Evolutionary conservation across 2,888 invertebrate species (phyloP), one percentile per base, ranked within the genome.

Genomic region (Leptopterna dolabrata): DNA sequence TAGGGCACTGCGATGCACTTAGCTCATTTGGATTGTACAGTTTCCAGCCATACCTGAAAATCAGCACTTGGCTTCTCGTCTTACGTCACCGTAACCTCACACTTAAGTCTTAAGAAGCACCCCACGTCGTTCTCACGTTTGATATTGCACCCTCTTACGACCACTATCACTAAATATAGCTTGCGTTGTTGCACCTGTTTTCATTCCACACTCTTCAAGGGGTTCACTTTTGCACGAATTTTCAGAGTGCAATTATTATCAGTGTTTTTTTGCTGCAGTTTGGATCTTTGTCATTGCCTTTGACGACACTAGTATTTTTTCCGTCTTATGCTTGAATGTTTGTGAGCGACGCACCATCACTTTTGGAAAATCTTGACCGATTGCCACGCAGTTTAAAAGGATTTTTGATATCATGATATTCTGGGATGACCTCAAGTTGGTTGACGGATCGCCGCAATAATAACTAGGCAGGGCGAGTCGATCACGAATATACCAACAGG

Each of bases 261-360:
- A 36, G 36, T 7, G 36, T 36, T 36, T 36, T 36, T 36, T 51
- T n/a, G 14, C n/a, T 24, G 63, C 63, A 63, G 63, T 24, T 63
- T 11, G 63, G 24, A 24, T 63, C 63, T 63, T 63, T 27, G 24
- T 3, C n/a, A 63, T 24, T 63, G 24, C 24, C 63, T 19, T 11
- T 27, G 63, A 24, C 63, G 63, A 24, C 63, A 63, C 63, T 63
- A 24, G 63, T 27, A 63, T 63, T 24, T 9, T n/a, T 63, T 24
- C 63, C 63, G 73, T 73, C 30, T 36, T 36, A n/a, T 73, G 73
- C 41, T 73, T 73, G 30, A 73, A 36, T 41, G 73, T 41, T 73
- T 73, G 73, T 63, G 41, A 73, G 73, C 36, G 36, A 73, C 6
- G 71, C 71, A 73, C 73, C 73, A 41, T 36, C 36, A 63, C 3